These are phyloP conservation scores for Potamilus streckersoni DNA, from an alignment of 1,140 invertebrate species.

Conservation along the genomic window DNA sequence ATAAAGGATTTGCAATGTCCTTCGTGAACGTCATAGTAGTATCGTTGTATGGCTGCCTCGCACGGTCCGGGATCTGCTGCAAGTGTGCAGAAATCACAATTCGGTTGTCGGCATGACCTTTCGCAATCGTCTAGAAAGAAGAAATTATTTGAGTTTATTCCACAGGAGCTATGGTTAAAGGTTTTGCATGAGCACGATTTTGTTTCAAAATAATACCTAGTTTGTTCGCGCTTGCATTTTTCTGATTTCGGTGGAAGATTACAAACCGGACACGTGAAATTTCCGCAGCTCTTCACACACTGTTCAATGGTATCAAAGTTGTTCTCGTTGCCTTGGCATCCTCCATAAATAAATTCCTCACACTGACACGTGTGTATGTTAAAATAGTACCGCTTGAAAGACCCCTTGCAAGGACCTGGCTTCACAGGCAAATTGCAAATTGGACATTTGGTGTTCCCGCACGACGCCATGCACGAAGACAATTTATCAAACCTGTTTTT, in stretches of 20 bases:
- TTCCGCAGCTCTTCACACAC: constrained; percentile 39
- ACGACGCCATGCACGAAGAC: constrained; percentile 42
- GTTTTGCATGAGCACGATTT: constrained; percentile 55
- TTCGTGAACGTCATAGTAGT: constrained; percentile 72
- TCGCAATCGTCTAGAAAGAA: constrained; percentile 7
- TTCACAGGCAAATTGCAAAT: constrained; percentile 43
- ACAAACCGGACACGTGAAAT: constrained; percentile 18
- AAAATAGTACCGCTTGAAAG: constrained; percentile 62
- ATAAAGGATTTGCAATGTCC: constrained; percentile 55
- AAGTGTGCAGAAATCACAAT: constrained; percentile 18
- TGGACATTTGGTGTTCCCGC: constrained; percentile 39
- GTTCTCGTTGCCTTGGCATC: constrained; percentile 66
- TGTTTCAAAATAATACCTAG: constrained; percentile 63
- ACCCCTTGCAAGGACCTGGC: constrained; percentile 50
- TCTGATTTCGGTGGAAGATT: constrained; percentile 58
- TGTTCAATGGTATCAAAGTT: constrained; percentile 58
- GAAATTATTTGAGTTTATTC: constrained; percentile 19
- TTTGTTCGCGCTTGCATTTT: constrained; percentile 60
- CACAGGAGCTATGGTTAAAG: constrained; percentile 8
- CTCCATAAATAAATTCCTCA: constrained; percentile 66
- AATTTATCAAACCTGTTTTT: constrained; percentile 54
- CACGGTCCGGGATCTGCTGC: constrained; percentile 71
- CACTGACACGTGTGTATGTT: constrained; percentile 63
- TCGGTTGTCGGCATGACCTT: constrained; percentile 16
- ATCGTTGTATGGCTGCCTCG: constrained; percentile 72